Base-by-base conservation (phyloP, 2,113 vertebrate species). In the Circaetus cinerascens region DNA sequence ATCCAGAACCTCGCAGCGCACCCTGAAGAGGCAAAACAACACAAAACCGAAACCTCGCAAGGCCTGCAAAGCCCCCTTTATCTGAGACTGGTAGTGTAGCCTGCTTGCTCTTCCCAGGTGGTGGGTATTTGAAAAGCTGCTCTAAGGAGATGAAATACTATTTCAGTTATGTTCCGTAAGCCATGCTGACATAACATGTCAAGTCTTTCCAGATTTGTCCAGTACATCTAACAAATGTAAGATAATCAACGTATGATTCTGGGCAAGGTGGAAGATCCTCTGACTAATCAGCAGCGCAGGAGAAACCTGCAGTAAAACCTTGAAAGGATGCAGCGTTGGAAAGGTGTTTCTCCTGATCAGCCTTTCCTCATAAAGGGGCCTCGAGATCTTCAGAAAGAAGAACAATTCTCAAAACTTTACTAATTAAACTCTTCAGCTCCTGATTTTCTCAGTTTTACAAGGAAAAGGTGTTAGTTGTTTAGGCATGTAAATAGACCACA, bases 1-100 rank as follows among this genome's bases (percentile, higher is more conserved):
- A 14, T 14, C 41, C 66, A 48, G 75, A 62, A 48, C 40, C n/a
- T 48, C 3, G 1, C 68, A 27, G n/a, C 1, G 4, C 22, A 2
- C 46, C 32, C 46, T 11, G 30, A 41, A 56, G 62, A 41, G 82
- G 48, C 90, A 68, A 60, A 74, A 22, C 40, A 53, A 22, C 30
- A 34, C 30, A 62, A 41, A 53, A 1, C 38, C 1, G 0, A 53
- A 41, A 19, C 13, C 45, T 46, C 19, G 10, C 10, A 26, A 38
- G 27, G 34, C 21, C 46, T 60, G 68, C 53, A 20, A 45, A 68
- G 21, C n/a, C 46, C 66, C 25, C 16, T 40, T 26, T 40, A 15
- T 7, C 68, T 7, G 62, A 50, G 69, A 4, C 46, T 9, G 46
- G n/a, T 27, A 46, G 53, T 27, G 46, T 20, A 41, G 53, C 67